Conservation (phyloP, 2,888 invertebrate genomes). For the Drosophila niveifrons region DNA sequence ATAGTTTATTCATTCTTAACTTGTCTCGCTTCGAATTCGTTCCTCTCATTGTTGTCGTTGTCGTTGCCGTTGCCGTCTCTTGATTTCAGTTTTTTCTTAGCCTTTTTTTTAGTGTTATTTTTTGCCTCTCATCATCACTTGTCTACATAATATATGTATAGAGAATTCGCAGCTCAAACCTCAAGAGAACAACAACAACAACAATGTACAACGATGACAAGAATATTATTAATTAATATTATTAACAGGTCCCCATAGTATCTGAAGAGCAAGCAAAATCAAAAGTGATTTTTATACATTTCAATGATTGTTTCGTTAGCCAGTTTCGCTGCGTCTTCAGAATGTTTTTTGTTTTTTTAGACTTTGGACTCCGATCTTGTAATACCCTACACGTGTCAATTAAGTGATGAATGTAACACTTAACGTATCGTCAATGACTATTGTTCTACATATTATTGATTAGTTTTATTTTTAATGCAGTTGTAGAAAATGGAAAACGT, state of each 20-base stretch:
- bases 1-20: constrained; percentile 78
- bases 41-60: constrained; percentile 22
- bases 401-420: background rate
- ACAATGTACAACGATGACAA: constrained; percentile 44
- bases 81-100: constrained; percentile 9
- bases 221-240: constrained; percentile 74
- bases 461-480: background rate
- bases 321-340: constrained; percentile 35
- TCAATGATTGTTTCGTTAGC: constrained; percentile 49
- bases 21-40: constrained; percentile 55
- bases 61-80: constrained; percentile 20
- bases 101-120: constrained; percentile 17
- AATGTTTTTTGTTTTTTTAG: background rate
- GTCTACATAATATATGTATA: constrained; percentile 26
- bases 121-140: constrained; percentile 46
- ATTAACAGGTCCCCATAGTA: constrained; percentile 67
- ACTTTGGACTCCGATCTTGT: constrained; percentile 1
- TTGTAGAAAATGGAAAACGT: background rate
- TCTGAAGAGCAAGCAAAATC: constrained; percentile 57
- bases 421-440: background rate
- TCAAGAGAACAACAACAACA: constrained; percentile 29
- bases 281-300: constrained; percentile 73
- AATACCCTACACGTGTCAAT: constrained; percentile 14
- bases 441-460: background rate
- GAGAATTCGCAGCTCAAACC: constrained; percentile 52